A percentile compares a stretch with the other conserved stretches of the same genome.
phyloP scores from a whole-genome alignment of 1,140 invertebrate genomes.

The Eupristina koningsbergeri region DNA sequence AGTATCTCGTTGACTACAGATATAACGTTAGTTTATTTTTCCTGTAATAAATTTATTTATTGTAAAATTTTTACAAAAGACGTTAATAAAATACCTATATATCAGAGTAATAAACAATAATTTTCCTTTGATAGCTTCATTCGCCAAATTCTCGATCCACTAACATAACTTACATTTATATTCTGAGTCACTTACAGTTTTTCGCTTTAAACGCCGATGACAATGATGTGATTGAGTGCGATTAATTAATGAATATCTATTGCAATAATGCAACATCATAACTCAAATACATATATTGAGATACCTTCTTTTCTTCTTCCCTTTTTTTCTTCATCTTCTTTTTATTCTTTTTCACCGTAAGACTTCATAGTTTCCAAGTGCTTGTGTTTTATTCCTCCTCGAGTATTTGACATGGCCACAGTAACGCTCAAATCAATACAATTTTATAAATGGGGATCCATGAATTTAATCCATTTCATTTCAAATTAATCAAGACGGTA shows the following conservation, averaged over 20 bases:
- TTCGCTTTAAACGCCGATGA: background rate
- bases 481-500: background rate
- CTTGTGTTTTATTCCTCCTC: constrained; percentile 40
- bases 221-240: constrained; percentile 59
- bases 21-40: too few species aligned
- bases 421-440: constrained; percentile 12
- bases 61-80: background rate
- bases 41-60: too few species aligned
- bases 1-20: too few species aligned
- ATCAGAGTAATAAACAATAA: background rate
- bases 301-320: background rate
- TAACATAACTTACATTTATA: background rate
- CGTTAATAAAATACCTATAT: background rate
- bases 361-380: background rate
- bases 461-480: constrained; percentile 16
- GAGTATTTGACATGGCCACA: constrained; percentile 10
- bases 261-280: constrained; percentile 16
- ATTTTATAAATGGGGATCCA: constrained; percentile 42
- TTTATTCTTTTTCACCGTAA: background rate
- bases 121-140: background rate
- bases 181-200: background rate
- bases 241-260: constrained; percentile 70
- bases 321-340: background rate
- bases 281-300: background rate
- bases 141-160: too few species aligned